Conservation (phyloP, 2,888 invertebrate species). For the Ornithoptera priamus region DNA sequence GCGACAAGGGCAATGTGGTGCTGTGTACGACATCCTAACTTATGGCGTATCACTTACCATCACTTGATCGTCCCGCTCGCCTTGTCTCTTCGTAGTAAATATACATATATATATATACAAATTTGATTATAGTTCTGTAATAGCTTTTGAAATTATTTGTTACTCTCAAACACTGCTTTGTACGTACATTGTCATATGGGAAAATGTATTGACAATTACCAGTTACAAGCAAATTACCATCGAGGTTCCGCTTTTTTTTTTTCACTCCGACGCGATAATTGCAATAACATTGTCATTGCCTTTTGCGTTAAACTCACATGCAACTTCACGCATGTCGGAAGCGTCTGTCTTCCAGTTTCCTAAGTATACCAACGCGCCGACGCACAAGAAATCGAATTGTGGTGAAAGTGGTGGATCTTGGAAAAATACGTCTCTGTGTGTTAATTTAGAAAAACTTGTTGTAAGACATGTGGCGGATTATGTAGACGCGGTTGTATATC, state of each 20-base stretch:
- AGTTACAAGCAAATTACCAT: conserved; percentile 31
- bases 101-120: too few species aligned
- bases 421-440: conserved; percentile 27
- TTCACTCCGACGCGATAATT: conserved; percentile 39
- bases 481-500: background rate
- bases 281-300: conserved; percentile 51
- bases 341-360: conserved; percentile 47
- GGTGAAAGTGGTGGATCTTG: conserved; percentile 40
- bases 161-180: background rate
- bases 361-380: conserved; percentile 40
- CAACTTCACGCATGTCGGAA: conserved; percentile 49
- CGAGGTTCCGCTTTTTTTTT: conserved; percentile 53
- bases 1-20: too few species aligned
- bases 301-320: conserved; percentile 51
- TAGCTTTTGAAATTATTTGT: too few species aligned
- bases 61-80: too few species aligned
- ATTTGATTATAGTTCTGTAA: too few species aligned
- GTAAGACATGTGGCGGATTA: background rate
- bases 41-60: too few species aligned
- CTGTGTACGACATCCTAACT: too few species aligned
- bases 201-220: conserved; percentile 16
- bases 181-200: background rate
- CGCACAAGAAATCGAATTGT: conserved; percentile 41
- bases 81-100: too few species aligned
- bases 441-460: conserved; percentile 1